Evolutionary conservation across 1,140 invertebrate genomes (phyloP), one percentile per base, ranked within the genome.

Genomic region (Drosophila micromelanica): DNA sequence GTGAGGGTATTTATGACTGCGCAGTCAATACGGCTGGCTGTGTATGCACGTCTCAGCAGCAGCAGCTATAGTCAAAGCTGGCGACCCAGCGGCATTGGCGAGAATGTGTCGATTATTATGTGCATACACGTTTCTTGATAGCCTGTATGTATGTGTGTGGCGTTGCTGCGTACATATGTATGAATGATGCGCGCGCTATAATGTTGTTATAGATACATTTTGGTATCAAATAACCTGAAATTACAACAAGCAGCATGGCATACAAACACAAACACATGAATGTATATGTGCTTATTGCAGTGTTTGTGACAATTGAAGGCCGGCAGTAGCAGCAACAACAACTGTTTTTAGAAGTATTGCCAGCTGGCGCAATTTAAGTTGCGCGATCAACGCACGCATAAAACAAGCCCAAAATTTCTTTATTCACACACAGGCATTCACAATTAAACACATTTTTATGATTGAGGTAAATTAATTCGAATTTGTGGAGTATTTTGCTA

Each of bases 211-310:
- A 89, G 84, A 89, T 89, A 89, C 84, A 89, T 84, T 89, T 89
- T 80, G 85, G 85, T 89, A 78, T 84, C 85, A 90, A 89, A 90
- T 90, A 89, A 89, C 84, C 84, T 89, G 80, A 89, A 90, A 89
- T 89, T 89, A 89, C 85, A 89, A 74, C 78, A 84, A 76, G 68
- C 75, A 82, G 62, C 76, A 71, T 62, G 64, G 67, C 80, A 76
- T 54, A 76, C 23, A 60, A 62, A 68, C 67, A 68, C 12, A 45
- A 45, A 56, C 32, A 12, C 42, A 63, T 12, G 46, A 27, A 30
- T 48, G 12, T 30, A 43, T 46, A 48, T 37, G 51, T 73, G 46
- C 42, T 72, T 43, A 57, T 62, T 76, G 62, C 64, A 72, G 64
- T 78, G 71, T 86, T 86, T 86, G 81, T 86, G 78, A 86, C 78